Evolutionary conservation across 2,113 vertebrate species (phyloP).

Genomic region (Limnothrissa miodon): DNA sequence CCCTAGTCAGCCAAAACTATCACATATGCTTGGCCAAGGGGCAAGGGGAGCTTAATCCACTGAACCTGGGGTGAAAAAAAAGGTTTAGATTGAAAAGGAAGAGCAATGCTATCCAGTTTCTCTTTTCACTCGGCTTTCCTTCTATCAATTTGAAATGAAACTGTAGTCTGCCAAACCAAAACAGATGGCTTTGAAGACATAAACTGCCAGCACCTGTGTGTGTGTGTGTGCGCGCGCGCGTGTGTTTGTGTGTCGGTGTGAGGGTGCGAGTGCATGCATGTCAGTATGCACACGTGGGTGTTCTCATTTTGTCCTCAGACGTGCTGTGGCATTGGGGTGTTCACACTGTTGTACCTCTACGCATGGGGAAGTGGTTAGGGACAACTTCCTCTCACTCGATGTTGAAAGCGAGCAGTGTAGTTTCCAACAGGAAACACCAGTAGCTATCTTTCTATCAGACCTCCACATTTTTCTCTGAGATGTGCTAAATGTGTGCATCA

Average conservation of each 20-base stretch:
- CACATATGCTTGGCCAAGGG: not conserved
- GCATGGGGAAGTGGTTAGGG: conserved; percentile 63
- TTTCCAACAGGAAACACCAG: conserved; percentile 53
- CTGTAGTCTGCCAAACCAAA: not conserved
- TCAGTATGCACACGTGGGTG: not conserved
- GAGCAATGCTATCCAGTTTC: not conserved
- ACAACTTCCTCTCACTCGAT: conserved; percentile 57
- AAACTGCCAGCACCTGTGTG: not conserved
- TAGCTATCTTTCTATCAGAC: conserved; percentile 20
- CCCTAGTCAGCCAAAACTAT: not conserved
- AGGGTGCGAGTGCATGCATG: not conserved
- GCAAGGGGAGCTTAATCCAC: not conserved
- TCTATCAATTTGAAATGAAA: conserved; percentile 2
- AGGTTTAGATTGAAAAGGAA: not conserved
- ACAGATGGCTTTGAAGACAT: conserved; percentile 1
- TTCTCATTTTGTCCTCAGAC: not conserved
- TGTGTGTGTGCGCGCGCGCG: too few relatives aligned
- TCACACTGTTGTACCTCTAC: not conserved
- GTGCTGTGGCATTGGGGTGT: conserved; percentile 2
- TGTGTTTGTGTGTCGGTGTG: not conserved
- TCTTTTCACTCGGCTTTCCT: not conserved
- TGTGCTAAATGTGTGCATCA: not conserved
- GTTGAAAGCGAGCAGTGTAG: conserved; percentile 50
- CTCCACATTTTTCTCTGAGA: not conserved
- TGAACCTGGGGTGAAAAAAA: not conserved